Conservation (phyloP, 2,113 vertebrate species). For the Noturus placidus region DNA sequence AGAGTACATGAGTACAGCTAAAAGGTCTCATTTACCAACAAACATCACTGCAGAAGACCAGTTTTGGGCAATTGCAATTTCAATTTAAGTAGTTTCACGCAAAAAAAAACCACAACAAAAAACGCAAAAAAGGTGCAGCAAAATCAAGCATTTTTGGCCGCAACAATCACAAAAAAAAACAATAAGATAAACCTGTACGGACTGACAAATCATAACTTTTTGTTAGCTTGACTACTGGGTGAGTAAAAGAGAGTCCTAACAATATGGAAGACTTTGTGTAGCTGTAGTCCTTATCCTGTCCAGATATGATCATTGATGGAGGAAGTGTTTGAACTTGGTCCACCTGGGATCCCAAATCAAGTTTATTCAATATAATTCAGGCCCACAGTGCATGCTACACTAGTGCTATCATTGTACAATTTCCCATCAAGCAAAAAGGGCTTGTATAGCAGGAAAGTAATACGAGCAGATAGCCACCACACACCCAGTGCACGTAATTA, state of each 20-base stretch:
- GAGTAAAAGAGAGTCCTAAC: not conserved
- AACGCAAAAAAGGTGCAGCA: no score
- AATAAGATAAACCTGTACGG: no score
- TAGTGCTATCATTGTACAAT: constrained; percentile 74
- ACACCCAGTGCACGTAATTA: constrained; percentile 75
- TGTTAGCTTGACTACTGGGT: not conserved
- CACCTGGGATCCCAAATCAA: not conserved
- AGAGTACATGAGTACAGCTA: no score
- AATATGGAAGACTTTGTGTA: not conserved
- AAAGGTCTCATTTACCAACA: no score
- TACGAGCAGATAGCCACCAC: constrained; percentile 73
- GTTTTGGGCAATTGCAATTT: no score
- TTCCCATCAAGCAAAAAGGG: constrained; percentile 66
- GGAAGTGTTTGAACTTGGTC: not conserved
- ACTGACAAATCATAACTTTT: not conserved
- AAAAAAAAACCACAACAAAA: no score
- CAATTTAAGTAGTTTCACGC: no score
- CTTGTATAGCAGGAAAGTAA: constrained; percentile 70
- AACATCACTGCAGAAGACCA: no score
- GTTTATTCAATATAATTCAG: not conserved
- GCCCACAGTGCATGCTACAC: constrained; percentile 55
- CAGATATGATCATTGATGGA: no score
- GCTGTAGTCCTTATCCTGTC: not conserved
- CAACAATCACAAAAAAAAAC: no score
- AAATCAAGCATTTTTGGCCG: no score